phyloP scores from a whole-genome alignment of 2,888 invertebrate genomes.

The Eristalis tenax region DNA sequence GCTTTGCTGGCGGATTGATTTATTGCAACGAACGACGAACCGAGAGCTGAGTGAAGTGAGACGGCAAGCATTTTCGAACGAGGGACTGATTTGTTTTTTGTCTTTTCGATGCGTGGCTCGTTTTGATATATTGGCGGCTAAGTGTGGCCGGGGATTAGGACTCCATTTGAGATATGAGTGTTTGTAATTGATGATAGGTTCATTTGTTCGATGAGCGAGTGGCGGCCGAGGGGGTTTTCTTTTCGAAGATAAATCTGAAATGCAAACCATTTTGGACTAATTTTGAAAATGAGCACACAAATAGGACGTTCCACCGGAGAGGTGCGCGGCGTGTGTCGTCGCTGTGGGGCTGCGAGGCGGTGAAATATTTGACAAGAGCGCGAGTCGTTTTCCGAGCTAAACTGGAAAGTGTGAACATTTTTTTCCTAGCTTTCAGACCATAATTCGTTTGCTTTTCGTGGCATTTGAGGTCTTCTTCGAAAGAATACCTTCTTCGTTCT shows the following conservation, averaged over 20 bases:
- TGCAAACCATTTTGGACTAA: not conserved
- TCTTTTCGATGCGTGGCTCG: not conserved
- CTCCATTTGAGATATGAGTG: slow-evolving; percentile 29
- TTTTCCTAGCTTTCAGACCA: not conserved
- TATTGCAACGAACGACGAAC: slow-evolving; percentile 35
- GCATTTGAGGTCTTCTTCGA: too few species aligned
- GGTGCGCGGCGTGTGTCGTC: too few species aligned
- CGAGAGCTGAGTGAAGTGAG: not conserved
- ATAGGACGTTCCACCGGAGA: not conserved
- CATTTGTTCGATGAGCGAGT: slow-evolving; percentile 28
- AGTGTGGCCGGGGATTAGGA: slow-evolving; percentile 14
- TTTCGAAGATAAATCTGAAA: not conserved
- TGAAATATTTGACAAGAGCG: not conserved
- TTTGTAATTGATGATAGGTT: slow-evolving; percentile 35
- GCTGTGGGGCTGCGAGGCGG: not conserved
- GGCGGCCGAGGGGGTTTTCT: not conserved
- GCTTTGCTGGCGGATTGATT: slow-evolving; percentile 37
- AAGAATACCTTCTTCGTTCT: too few species aligned
- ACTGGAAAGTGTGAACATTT: not conserved
- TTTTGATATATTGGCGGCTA: slow-evolving; percentile 34
- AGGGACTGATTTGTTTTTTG: slow-evolving; percentile 44
- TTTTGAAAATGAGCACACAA: not conserved
- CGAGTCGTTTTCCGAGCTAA: not conserved
- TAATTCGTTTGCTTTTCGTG: too few species aligned
- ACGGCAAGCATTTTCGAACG: not conserved